Evolutionary conservation across 23 tunicate genomes (phyloP).

Genomic region (Styela clava): DNA sequence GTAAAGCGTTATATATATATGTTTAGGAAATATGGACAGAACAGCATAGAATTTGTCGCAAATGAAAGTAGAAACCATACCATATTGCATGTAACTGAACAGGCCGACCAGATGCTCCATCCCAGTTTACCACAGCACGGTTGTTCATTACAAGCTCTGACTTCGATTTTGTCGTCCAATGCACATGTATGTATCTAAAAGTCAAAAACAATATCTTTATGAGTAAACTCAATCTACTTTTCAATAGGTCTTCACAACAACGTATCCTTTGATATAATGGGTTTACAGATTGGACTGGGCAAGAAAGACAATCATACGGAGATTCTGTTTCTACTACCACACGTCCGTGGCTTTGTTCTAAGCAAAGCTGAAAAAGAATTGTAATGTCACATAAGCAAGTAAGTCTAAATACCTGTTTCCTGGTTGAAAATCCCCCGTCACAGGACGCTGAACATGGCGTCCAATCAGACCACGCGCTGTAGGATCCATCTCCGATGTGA

Average conservation of each 20-base stretch:
- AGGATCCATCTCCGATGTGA: slow-evolving; percentile 56
- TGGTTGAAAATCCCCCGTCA: slow-evolving; percentile 48
- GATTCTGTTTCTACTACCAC: no score
- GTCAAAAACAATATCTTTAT: neutral
- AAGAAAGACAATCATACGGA: no score
- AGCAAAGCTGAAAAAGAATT: no score
- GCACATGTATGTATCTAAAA: slow-evolving; percentile 61
- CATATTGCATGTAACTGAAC: slow-evolving; percentile 70
- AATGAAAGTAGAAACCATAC: slow-evolving; percentile 29
- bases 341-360: no score
- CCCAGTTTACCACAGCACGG: slow-evolving; percentile 52
- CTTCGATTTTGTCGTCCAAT: slow-evolving; percentile 30
- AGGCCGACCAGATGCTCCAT: slow-evolving; percentile 80
- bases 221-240: neutral
- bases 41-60: no score
- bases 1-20: neutral
- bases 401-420: slow-evolving; percentile 59
- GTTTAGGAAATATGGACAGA: no score
- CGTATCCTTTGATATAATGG: neutral
- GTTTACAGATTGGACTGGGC: no score
- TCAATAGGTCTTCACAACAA: neutral
- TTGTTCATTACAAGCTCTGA: slow-evolving; percentile 35
- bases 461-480: slow-evolving; percentile 63
- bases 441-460: slow-evolving; percentile 65
- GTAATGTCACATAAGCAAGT: no score